Evolutionary conservation across 2,113 vertebrate species (phyloP).

Genomic region (Lepus europaeus): DNA sequence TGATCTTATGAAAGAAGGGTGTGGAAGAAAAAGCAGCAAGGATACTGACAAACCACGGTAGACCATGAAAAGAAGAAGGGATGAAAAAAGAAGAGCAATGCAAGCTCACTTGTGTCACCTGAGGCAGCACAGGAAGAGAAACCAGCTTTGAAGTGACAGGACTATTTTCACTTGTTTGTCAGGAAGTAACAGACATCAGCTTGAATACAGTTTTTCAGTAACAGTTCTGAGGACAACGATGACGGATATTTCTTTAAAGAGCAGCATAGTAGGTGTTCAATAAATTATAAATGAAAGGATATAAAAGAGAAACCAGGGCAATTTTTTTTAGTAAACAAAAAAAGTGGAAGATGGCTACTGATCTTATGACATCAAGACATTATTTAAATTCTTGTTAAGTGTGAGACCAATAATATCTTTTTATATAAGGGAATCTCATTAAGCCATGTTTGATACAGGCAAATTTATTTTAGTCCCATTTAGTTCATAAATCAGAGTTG

Average conservation of each 20-base stretch:
- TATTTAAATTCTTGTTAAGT: constrained; percentile 48
- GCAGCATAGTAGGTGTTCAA: neutral
- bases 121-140: neutral
- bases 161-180: constrained; percentile 12
- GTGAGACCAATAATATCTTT: constrained; percentile 59
- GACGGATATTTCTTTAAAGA: neutral
- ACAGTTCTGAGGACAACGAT: constrained; percentile 18
- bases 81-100: neutral
- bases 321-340: constrained; percentile 65
- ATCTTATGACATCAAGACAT: neutral
- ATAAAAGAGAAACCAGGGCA: constrained; percentile 10
- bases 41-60: constrained; percentile 27
- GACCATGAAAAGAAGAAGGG: neutral
- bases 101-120: neutral
- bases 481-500: constrained; percentile 69
- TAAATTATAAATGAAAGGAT: constrained; percentile 27
- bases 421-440: constrained; percentile 74
- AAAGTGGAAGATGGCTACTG: neutral
- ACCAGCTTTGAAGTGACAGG: neutral
- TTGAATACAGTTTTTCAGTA: neutral
- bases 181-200: neutral
- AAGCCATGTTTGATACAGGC: constrained; percentile 39
- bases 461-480: constrained; percentile 67
- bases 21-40: constrained; percentile 51
- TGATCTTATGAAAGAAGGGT: constrained; percentile 56